These are phyloP conservation scores for Fragum fragum DNA, from an alignment of 2,888 invertebrate species.

Conservation along the genomic window DNA sequence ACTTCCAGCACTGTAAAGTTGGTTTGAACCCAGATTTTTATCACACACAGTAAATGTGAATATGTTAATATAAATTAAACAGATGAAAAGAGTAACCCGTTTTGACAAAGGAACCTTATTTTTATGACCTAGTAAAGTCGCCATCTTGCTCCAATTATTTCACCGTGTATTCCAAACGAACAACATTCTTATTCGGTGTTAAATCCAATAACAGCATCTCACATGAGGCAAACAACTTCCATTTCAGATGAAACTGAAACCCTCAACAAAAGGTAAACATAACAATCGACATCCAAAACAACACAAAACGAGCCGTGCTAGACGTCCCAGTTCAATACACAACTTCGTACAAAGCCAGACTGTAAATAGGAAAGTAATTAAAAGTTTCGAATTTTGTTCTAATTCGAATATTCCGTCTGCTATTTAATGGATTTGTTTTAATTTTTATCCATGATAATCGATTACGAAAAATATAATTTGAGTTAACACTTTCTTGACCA, in stretches of 20 bases:
- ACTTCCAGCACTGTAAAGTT: not conserved
- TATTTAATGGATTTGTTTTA: no score
- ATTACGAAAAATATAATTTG: no score
- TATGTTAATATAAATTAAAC: constrained; percentile 7
- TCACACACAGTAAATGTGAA: constrained; percentile 25
- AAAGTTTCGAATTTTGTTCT: not conserved
- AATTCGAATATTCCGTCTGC: constrained; percentile 11
- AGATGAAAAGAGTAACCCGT: constrained; percentile 13
- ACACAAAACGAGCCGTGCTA: not conserved
- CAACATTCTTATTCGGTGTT: not conserved
- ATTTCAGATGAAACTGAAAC: not conserved
- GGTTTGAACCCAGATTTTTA: not conserved
- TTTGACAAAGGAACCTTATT: constrained; percentile 59
- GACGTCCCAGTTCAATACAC: constrained; percentile 15
- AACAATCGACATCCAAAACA: not conserved
- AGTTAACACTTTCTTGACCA: no score
- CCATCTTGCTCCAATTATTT: constrained; percentile 55
- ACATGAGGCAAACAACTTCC: not conserved
- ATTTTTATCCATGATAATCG: no score
- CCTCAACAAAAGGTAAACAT: not conserved
- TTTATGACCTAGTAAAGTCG: constrained; percentile 56
- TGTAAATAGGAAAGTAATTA: not conserved
- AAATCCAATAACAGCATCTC: not conserved
- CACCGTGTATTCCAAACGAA: not conserved
- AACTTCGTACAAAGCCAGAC: constrained; percentile 1